Evolutionary conservation across 2,888 invertebrate species (phyloP).

Genomic region (Chesias legatella): DNA sequence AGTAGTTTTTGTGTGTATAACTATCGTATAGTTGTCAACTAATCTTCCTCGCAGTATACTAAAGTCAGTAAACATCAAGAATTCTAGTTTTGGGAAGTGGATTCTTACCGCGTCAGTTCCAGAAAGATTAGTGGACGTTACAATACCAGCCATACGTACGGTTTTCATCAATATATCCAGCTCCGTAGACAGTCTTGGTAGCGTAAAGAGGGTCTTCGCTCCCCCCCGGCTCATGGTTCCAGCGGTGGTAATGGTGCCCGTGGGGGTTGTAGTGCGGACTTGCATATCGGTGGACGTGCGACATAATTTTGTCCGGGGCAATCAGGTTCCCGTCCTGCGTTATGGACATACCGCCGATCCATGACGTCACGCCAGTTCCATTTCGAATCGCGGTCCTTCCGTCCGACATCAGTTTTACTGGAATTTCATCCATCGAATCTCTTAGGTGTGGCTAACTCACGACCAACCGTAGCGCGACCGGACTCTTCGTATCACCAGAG

Average conservation of each 20-base stretch:
- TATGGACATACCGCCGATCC: constrained; percentile 79
- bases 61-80: too few relatives aligned
- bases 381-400: constrained; percentile 70
- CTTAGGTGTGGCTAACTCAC: constrained; percentile 67
- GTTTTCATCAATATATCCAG: constrained; percentile 77
- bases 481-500: constrained; percentile 54
- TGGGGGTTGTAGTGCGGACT: constrained; percentile 78
- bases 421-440: constrained; percentile 76
- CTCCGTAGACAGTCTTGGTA: constrained; percentile 80
- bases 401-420: constrained; percentile 79
- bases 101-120: constrained; percentile 10
- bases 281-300: constrained; percentile 73
- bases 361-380: constrained; percentile 65
- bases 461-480: constrained; percentile 67
- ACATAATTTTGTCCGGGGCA: constrained; percentile 75
- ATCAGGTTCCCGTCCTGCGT: constrained; percentile 76
- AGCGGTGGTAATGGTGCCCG: constrained; percentile 73
- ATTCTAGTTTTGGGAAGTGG: too few relatives aligned
- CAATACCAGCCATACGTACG: constrained; percentile 69
- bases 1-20: constrained; percentile 49
- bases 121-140: constrained; percentile 41
- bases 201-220: constrained; percentile 74
- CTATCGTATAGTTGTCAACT: constrained; percentile 48
- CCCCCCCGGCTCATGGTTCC: constrained; percentile 76
- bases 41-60: too few relatives aligned